Evolutionary conservation across 2,113 vertebrate genomes (phyloP).

Genomic region (Theristicus caerulescens): DNA sequence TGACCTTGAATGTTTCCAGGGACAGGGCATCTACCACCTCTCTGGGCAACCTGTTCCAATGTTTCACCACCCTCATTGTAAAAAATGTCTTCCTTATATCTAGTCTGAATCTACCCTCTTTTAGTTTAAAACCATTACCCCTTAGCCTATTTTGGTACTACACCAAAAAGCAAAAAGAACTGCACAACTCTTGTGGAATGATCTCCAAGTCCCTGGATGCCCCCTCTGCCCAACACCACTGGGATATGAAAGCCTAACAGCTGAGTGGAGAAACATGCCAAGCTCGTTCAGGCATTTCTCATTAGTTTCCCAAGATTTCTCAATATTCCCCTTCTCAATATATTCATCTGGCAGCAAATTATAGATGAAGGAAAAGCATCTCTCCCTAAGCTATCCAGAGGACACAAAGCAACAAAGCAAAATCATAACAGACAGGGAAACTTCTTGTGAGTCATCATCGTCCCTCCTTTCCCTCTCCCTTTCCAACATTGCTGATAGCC

Average conservation of each 20-base stretch:
- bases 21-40: not conserved
- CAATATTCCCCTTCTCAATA: not conserved
- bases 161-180: not conserved
- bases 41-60: not conserved
- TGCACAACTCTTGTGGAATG: not conserved
- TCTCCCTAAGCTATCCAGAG: constrained; percentile 14
- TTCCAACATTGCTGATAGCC: not conserved
- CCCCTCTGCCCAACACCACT: not conserved
- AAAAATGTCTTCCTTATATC: not conserved
- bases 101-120: not conserved
- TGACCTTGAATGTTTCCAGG: not conserved
- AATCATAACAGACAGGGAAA: not conserved
- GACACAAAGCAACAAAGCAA: not conserved
- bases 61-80: not conserved
- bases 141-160: not conserved
- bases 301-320: not conserved
- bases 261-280: not conserved
- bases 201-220: not conserved
- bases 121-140: not conserved
- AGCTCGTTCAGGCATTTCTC: not conserved
- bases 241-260: not conserved
- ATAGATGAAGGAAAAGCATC: not conserved
- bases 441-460: constrained; percentile 11
- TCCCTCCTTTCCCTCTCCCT: not conserved
- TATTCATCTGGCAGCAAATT: constrained; percentile 31